Percentiles rank a stretch among this genome's conserved stretches.
Conservation (phyloP, 2,888 invertebrate genomes). For the Schizaphis graminum region DNA sequence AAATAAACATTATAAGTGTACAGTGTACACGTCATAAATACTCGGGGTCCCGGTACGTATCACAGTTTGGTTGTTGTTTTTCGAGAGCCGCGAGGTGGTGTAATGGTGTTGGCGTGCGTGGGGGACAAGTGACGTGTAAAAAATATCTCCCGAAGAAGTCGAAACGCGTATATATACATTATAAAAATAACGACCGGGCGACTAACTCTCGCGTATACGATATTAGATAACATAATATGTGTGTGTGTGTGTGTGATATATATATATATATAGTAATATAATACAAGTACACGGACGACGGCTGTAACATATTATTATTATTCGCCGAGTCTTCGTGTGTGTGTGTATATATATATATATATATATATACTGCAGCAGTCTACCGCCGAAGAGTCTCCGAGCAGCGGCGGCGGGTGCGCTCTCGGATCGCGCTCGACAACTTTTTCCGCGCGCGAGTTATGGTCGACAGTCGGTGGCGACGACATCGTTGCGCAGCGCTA, state of each 20-base stretch:
- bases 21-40: too few relatives aligned
- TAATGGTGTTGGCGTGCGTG: too few relatives aligned
- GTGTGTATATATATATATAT: too few relatives aligned
- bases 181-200: constrained; percentile 40
- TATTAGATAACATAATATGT: background rate
- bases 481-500: background rate
- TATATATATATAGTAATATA: background rate
- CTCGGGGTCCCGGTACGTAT: background rate
- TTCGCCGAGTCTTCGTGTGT: background rate
- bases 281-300: background rate
- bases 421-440: constrained; percentile 3
- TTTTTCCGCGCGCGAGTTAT: constrained; percentile 41
- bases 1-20: background rate
- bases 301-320: constrained; percentile 6
- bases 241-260: background rate
- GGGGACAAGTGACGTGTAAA: constrained; percentile 24
- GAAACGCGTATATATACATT: background rate
- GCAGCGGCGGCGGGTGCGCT: background rate
- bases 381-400: background rate
- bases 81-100: background rate
- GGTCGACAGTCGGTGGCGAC: constrained; percentile 39
- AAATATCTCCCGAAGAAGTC: constrained; percentile 40
- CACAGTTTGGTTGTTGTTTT: background rate
- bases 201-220: background rate
- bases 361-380: background rate